These are phyloP conservation scores for Ennomos fuscantarius DNA, from an alignment of 2,888 invertebrate genomes.

Conservation along the genomic window DNA sequence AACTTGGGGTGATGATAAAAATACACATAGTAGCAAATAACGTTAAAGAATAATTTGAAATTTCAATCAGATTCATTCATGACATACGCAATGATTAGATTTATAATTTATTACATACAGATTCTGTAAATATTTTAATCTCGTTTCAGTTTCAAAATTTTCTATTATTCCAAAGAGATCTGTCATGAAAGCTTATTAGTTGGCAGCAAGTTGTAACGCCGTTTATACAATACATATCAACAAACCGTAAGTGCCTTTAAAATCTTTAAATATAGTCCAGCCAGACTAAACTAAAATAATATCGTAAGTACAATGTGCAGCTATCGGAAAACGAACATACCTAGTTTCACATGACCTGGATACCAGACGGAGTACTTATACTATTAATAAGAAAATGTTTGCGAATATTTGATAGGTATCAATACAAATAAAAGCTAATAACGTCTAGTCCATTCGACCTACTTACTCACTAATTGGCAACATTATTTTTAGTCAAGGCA, in stretches of 20 bases:
- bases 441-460: too few relatives aligned
- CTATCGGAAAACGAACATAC: conserved; percentile 7
- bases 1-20: too few relatives aligned
- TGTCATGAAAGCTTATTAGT: conserved; percentile 17
- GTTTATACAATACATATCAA: conserved; percentile 20
- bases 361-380: conserved; percentile 4
- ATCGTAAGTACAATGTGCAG: conserved; percentile 16
- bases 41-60: too few relatives aligned
- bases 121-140: too few relatives aligned
- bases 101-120: too few relatives aligned
- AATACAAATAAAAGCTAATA: neutral
- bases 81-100: too few relatives aligned
- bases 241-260: conserved; percentile 21
- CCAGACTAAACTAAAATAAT: conserved; percentile 25
- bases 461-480: too few relatives aligned
- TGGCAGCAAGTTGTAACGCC: conserved; percentile 21
- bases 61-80: too few relatives aligned
- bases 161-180: conserved; percentile 2
- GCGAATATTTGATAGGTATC: too few relatives aligned
- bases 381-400: neutral
- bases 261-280: conserved; percentile 25
- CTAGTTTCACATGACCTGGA: conserved; percentile 19
- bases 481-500: too few relatives aligned
- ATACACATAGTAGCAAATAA: too few relatives aligned
- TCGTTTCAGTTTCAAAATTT: neutral